These are phyloP conservation scores for Chrysodeixis includens DNA, from an alignment of 2,888 invertebrate species.

Conservation along the genomic window DNA sequence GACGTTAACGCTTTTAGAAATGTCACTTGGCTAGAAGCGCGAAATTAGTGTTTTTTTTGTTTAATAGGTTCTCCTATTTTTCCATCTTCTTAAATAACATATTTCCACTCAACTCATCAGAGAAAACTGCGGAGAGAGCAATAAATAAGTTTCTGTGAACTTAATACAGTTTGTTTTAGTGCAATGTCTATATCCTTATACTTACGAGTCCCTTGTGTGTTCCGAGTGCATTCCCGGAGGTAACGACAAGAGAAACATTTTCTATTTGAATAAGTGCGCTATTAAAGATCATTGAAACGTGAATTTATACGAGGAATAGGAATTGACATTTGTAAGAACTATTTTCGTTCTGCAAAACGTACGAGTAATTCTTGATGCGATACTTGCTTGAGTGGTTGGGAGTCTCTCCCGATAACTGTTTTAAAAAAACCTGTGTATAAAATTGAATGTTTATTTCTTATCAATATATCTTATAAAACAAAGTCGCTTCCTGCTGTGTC, in stretches of 20 bases:
- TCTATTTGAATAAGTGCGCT: constrained; percentile 34
- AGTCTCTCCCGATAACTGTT: no score
- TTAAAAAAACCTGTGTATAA: no score
- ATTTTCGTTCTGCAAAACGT: neutral
- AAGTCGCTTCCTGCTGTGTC: no score
- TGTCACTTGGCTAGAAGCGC: no score
- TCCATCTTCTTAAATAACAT: neutral
- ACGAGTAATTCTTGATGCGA: neutral
- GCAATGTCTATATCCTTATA: constrained; percentile 27
- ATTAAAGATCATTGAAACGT: constrained; percentile 27
- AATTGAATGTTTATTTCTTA: no score
- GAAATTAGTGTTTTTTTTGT: no score
- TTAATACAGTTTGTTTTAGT: constrained; percentile 44
- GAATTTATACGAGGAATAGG: constrained; percentile 15
- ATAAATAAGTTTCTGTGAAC: constrained; percentile 42
- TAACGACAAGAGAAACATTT: constrained; percentile 32
- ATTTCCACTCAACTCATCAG: constrained; percentile 14
- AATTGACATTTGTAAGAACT: neutral
- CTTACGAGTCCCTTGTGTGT: constrained; percentile 36
- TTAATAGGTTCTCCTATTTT: neutral
- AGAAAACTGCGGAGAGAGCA: constrained; percentile 18
- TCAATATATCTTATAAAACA: no score
- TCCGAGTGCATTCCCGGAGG: constrained; percentile 30
- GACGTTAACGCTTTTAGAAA: no score
- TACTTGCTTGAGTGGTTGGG: neutral